Base-by-base conservation (phyloP, 2,888 invertebrate genomes). In the Lasioglossum figueresi region DNA sequence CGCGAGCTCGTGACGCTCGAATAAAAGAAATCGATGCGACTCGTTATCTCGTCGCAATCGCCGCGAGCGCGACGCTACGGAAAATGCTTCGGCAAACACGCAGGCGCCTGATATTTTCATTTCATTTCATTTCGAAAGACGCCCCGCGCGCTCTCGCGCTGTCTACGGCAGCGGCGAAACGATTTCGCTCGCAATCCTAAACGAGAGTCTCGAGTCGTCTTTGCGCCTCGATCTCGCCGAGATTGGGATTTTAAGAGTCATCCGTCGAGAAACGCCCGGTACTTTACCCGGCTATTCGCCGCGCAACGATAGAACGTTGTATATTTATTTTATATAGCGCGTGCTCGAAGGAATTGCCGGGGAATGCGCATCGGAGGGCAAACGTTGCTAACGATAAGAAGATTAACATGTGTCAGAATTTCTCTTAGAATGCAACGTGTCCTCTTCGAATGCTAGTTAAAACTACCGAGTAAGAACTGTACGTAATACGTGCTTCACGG, bases 31-130 rank as follows among this genome's bases (percentile, higher is more conserved):
- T 78, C 56, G 48, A 45, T 74, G 48, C 73, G 31, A 70, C 70
- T 77, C 56, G 82, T 87, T 87, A 85, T 84, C 63, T 75, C 23
- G 14, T 34, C n/a, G 59, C 16, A 40, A 37, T 37, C 40, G 82
- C 40, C 80, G 56, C 45, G 19, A 66, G 59, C 27, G 14, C 66
- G 19, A 34, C 34, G 16, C 3, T 10, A 66, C 66, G 31, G 52
- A 79, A 76, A 83, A 77, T 52, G 43, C 87, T 43, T 88, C 52
- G 52, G 80, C 76, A 84, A 89, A 87, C 79, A 84, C 40, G 76
- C 56, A 79, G 76, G 80, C 82, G 80, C 84, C 74, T 68, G 68
- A 63, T 40, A 37, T 48, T 80, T 82, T 81, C 63, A 66, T 79
- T 74, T 81, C 63, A 66, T 79, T 74, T 70, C 74, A 52, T 52